Evolutionary conservation across 2,888 invertebrate genomes (phyloP).

Genomic region (Ariolimax columbianus): DNA sequence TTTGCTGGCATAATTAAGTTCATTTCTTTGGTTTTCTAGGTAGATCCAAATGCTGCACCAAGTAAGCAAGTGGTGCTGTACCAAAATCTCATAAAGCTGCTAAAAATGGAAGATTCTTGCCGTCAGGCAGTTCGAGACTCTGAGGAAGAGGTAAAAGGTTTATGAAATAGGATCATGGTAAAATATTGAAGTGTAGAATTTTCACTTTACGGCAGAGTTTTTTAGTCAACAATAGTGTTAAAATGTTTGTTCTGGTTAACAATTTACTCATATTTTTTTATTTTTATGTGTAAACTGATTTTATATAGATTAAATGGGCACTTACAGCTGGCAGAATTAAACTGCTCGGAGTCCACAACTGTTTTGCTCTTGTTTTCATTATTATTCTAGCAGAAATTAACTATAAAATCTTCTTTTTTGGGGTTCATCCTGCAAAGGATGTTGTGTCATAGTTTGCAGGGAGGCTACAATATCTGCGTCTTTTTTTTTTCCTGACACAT

Average conservation of each 20-base stretch:
- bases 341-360: too few species aligned
- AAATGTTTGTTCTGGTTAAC: neutral
- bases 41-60: slow-evolving; percentile 69
- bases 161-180: neutral
- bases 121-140: slow-evolving; percentile 74
- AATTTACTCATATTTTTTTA: too few species aligned
- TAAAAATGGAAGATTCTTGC: slow-evolving; percentile 75
- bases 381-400: too few species aligned
- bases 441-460: too few species aligned
- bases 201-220: neutral
- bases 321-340: too few species aligned
- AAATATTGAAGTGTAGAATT: neutral
- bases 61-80: slow-evolving; percentile 78
- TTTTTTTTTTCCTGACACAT: too few species aligned
- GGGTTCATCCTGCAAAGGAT: too few species aligned
- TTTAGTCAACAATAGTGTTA: neutral
- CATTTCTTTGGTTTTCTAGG: slow-evolving; percentile 60
- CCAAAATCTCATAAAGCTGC: slow-evolving; percentile 73
- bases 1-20: neutral
- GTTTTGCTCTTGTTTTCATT: too few species aligned
- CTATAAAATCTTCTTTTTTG: too few species aligned
- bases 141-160: slow-evolving; percentile 74
- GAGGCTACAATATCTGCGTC: too few species aligned
- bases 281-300: too few species aligned
- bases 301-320: too few species aligned